Percentiles rank a stretch among this genome's conserved stretches.
Conservation (phyloP, 2,888 invertebrate species). For the Chloroclysta siterata region DNA sequence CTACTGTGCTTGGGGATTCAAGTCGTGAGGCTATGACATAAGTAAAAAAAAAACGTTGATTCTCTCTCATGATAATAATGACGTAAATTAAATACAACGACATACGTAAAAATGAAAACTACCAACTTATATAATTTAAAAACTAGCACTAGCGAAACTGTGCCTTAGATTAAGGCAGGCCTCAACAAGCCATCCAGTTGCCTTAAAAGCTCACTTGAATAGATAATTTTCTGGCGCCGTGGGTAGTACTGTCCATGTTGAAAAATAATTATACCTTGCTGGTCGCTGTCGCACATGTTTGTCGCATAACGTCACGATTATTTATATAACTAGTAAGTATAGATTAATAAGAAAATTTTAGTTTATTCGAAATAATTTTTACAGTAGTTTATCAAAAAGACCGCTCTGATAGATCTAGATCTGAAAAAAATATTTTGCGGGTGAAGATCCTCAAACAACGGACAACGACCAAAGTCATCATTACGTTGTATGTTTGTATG, state of each 20-base stretch:
- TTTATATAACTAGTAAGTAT: slow-evolving; percentile 3
- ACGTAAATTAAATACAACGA: no score
- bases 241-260: slow-evolving; percentile 41
- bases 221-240: slow-evolving; percentile 39
- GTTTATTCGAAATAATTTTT: neutral
- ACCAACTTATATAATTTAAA: slow-evolving; percentile 8
- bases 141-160: slow-evolving; percentile 15
- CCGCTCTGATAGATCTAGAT: no score
- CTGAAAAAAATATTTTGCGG: no score
- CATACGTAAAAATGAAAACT: neutral
- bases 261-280: slow-evolving; percentile 40
- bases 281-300: slow-evolving; percentile 26
- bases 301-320: slow-evolving; percentile 32
- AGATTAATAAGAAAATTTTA: neutral
- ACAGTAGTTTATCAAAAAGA: no score
- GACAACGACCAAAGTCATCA: no score
- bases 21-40: no score
- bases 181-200: slow-evolving; percentile 33
- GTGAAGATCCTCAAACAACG: no score
- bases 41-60: no score
- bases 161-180: slow-evolving; percentile 34
- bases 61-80: no score
- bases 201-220: slow-evolving; percentile 42
- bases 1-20: no score
- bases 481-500: no score